phyloP scores from a whole-genome alignment of 2,113 vertebrate species.

The Chionis minor region DNA sequence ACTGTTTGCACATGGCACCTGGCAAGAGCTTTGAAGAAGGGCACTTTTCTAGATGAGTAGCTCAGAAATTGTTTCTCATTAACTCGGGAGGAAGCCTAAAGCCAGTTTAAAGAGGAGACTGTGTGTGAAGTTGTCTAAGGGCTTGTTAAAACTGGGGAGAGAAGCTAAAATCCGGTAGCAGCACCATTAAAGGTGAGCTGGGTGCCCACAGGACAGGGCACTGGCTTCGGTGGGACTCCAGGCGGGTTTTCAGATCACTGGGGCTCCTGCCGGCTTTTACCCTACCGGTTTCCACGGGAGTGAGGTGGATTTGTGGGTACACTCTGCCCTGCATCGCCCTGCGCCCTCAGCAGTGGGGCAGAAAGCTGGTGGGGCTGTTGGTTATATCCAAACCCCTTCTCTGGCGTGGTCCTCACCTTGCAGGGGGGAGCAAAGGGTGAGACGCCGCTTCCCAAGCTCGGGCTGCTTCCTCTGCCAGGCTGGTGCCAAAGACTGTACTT shows the following conservation, averaged over 20 bases:
- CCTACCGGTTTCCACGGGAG: accelerated
- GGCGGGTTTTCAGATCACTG: too few species aligned
- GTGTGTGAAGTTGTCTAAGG: not conserved
- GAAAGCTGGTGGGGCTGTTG: not conserved
- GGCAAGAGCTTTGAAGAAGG: conserved; percentile 61
- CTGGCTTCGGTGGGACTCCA: not conserved
- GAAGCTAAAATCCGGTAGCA: not conserved
- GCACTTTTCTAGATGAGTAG: conserved; percentile 7
- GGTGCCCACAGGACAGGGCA: not conserved
- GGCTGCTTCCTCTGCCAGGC: not conserved
- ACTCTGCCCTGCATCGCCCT: not conserved
- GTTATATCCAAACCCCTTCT: not conserved
- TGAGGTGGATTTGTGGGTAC: not conserved
- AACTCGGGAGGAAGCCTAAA: conserved; percentile 28
- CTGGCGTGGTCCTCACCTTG: accelerated
- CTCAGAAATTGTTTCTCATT: conserved; percentile 29
- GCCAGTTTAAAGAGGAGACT: not conserved
- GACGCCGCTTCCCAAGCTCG: not conserved
- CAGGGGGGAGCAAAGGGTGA: not conserved
- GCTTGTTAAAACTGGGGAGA: not conserved
- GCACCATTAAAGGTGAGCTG: not conserved
- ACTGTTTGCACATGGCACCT: conserved; percentile 50
- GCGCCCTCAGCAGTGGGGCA: not conserved
- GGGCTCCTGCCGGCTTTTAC: not conserved
- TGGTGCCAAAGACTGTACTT: not conserved